A percentile compares a stretch with the other conserved stretches of the same genome.
phyloP scores from a whole-genome alignment of 2,797 vertebrate genomes.

The Florisuga fusca region DNA sequence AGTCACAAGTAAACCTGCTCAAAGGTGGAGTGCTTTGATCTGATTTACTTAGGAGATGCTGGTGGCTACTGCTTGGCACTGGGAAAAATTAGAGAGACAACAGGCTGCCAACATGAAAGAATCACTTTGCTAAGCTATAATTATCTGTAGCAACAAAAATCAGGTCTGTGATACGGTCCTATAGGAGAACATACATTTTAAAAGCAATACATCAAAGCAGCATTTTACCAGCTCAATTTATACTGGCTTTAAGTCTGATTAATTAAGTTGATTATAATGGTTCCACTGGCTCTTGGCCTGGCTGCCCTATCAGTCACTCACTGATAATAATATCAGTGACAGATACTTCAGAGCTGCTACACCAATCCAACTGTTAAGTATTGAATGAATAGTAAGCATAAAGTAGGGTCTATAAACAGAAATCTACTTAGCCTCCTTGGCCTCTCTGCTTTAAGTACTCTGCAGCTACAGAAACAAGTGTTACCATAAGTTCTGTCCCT shows the following conservation, averaged over 20 bases:
- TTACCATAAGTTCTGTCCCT: slow-evolving; percentile 98
- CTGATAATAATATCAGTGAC: background rate
- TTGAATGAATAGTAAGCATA: background rate
- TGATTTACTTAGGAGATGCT: background rate
- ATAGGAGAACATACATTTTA: background rate
- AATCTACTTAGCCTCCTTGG: background rate
- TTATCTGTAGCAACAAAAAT: background rate
- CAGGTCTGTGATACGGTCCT: background rate
- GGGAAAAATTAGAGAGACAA: background rate
- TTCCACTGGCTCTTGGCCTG: background rate
- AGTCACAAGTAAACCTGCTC: background rate
- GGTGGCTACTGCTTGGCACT: background rate
- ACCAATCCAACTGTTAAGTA: background rate
- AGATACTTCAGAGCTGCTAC: background rate
- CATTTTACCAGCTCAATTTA: background rate
- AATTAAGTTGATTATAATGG: background rate
- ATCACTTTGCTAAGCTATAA: background rate
- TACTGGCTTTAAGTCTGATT: background rate
- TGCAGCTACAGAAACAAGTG: background rate
- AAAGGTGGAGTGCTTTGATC: background rate
- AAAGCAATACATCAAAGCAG: background rate
- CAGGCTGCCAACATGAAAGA: background rate
- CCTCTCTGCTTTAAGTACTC: background rate
- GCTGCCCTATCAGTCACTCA: background rate
- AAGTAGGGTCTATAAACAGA: background rate